Evolutionary conservation across 1,140 invertebrate species (phyloP), one percentile per base, ranked within the genome.

Genomic region (Drosophila pruinosa): DNA sequence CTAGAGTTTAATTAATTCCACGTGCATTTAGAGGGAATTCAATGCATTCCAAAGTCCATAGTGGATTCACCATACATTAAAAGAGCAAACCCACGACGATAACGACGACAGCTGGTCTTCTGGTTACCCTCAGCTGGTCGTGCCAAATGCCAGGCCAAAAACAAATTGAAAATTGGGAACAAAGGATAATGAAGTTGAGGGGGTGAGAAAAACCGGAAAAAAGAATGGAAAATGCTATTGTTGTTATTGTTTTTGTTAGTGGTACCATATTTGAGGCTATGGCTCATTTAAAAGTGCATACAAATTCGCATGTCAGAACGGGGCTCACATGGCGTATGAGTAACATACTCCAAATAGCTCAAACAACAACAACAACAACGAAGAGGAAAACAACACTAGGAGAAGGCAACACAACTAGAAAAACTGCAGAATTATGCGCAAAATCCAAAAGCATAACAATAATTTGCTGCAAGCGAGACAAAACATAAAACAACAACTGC

Each of bases 391-490:
- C 3, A n/a, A 21, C 19, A 24, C n/a, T 7, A 24, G 15, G 8
- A 22, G 21, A 8, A 22, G 41, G 19, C 19, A 45, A n/a, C 8
- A 43, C 54, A 68, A 69, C 47, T 64, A 78, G 52, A 64, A 70
- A 78, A 86, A 77, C 81, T 80, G 61, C 80, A 77, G 70, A 85
- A 86, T 86, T 86, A 86, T 86, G 81, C 81, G 81, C 81, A 86
- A 85, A 82, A 85, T 78, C 64, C 73, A 76, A 81, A 86, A 86
- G 65, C 82, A 86, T 88, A 86, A 86, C 77, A 88, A 88, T 86
- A 86, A 86, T 86, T 86, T 86, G 65, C 65, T 74, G 61, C 64
- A 38, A 74, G 52, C 45, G 52, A 64, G 76, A 65, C 72, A 75
- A 53, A 70, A 67, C 48, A 79, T 54, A 67, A 64, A 63, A 58